Base-by-base conservation (phyloP, 2,888 invertebrate species). In the Volucella inflata region DNA sequence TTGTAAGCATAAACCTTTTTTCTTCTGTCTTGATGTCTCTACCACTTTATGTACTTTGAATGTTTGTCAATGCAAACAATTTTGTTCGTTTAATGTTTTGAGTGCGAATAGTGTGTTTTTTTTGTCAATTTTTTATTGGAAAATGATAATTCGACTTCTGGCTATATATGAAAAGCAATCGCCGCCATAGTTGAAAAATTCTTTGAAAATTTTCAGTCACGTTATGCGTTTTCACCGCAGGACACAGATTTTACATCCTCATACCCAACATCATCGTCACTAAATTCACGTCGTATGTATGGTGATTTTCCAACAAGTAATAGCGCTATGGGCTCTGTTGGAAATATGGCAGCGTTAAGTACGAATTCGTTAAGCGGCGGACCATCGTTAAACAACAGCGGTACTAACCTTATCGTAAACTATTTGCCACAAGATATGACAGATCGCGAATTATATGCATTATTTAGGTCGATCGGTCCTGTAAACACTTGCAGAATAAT, bases 341-440 rank as follows among this genome's bases (percentile, higher is more conserved):
- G 89, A 17, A 90, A 90, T 87, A 90, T 90, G 90, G 89, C 89
- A 65, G 89, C 88, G 46, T 76, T 85, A 67, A 91, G 91, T 88
- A 89, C 90, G 74, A 90, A 90, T 87, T 90, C 91, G 16, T 87
- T 91, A 67, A 88, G 89, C 59, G 88, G 87, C 12, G 87, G 82
- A 16, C 84, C 82, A 17, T 87, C 88, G 67, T 77, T 87, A 42
- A 90, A 89, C 88, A 81, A 81, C 64, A 68, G 92, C 87, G 93
- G 93, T 89, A 97, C 97, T 77, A 98, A 98, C 93, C 94, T 98
- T 89, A 98, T 98, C 88, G 96, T 98, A 90, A 98, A 98, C 94
- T 98, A 98, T 92, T 94, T 98, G 89, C 98, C 98, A 40, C 98
- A 98, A 93, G 96, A 95, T 89, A 96, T 98, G 94, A 96, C 97